Base-by-base conservation (phyloP, 2,113 vertebrate species). In the Cryptomyrus ogoouensis region DNA sequence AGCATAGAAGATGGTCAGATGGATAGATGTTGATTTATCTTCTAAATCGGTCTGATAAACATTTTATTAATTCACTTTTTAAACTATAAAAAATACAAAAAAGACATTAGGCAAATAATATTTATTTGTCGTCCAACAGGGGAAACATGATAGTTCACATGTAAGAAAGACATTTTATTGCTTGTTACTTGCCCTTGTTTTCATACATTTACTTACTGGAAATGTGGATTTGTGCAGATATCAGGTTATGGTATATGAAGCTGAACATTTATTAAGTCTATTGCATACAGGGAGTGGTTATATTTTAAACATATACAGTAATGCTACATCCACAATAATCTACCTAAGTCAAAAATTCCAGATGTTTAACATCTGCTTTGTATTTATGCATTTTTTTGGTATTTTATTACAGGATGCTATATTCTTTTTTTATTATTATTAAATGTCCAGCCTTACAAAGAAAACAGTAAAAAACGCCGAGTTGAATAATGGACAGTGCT, bases 41-140 rank as follows among this genome's bases (percentile, higher is more conserved):
- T 58, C 56, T 58, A 58, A 58, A 8, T 24, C 0, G 0, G 3
- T 27, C 0, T 66, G 21, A 58, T 24, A 24, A 58, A 58, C 53
- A n/a, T 62, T 62, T 62, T 62, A 9, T 62, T n/a, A 62, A 27
- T 62, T n/a, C 21, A 58, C 21, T 62, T 58, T 24, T 24, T 24
- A 27, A 27, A 62, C 58, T n/a, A 27, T 62, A n/a, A 62, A n/a
- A n/a, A 62, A 62, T 27, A n/a, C 2, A 89, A 91, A 94, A 94
- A 89, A 93, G 88, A 89, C 88, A 85, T 91, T 94, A 86, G 93
- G 10, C 92, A 58, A 58, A 58, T 58, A 93, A 92, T 80, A 88
- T 90, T 47, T 58, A 88, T 88, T 83, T 52, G 49, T 87, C 83
- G 93, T 94, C 91, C 2, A 88, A 93, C 8, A 93, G 93, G 91